Percentiles rank a stretch among this genome's conserved stretches.
phyloP scores from a whole-genome alignment of 2,113 vertebrate genomes.

The Ceyx melanurus region DNA sequence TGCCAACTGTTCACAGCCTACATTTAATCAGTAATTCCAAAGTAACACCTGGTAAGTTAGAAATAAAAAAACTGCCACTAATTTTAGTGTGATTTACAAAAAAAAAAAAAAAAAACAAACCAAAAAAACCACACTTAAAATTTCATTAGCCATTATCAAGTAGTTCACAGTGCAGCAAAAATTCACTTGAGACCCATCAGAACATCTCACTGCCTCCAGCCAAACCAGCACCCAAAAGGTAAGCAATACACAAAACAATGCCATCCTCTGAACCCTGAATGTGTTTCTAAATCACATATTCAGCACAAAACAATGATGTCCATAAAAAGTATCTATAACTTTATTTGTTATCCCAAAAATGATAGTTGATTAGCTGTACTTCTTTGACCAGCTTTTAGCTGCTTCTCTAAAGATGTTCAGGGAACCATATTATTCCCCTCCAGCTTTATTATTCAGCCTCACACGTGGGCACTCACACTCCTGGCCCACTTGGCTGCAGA shows the following conservation, averaged over 20 bases:
- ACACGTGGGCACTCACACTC: neutral
- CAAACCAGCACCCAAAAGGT: neutral
- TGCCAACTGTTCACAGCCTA: conserved; percentile 11
- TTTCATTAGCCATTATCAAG: neutral
- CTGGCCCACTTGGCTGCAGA: neutral
- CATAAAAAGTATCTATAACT: neutral
- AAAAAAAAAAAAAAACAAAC: neutral
- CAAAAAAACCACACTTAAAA: too few species aligned
- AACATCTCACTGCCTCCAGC: neutral
- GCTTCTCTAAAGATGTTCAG: neutral
- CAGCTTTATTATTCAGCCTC: neutral
- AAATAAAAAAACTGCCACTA: neutral
- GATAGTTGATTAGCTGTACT: neutral
- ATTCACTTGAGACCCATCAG: neutral
- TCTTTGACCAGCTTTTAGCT: neutral
- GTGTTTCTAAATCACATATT: neutral
- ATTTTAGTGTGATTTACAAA: neutral
- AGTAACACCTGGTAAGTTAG: neutral
- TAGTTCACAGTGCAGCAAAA: neutral
- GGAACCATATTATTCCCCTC: neutral
- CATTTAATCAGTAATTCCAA: neutral
- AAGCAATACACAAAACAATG: neutral
- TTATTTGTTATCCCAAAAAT: neutral
- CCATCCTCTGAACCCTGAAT: neutral
- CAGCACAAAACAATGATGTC: neutral